These are phyloP conservation scores for Girardinichthys multiradiatus DNA, from an alignment of 2,113 vertebrate genomes.

Conservation along the genomic window DNA sequence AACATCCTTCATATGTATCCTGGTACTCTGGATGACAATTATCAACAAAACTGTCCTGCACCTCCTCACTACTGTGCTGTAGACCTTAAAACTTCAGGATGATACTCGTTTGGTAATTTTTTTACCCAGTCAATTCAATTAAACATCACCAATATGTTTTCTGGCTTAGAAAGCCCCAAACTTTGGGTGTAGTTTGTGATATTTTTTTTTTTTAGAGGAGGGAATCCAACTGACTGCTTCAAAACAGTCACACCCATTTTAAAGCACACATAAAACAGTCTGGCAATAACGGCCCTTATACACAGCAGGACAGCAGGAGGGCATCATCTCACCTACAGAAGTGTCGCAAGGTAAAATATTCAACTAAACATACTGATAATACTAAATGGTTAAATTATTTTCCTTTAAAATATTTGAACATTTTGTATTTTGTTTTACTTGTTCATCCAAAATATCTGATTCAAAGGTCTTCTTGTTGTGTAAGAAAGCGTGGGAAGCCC, in stretches of 20 bases:
- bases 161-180: background rate
- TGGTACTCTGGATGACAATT: constrained; percentile 54
- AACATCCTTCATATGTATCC: constrained; percentile 74
- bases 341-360: constrained; percentile 46
- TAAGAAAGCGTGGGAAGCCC: constrained; percentile 8
- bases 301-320: constrained; percentile 39
- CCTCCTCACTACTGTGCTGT: background rate
- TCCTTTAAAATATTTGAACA: background rate
- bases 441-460: background rate
- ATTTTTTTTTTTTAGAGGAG: constrained; percentile 17
- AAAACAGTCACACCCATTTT: constrained; percentile 72
- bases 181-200: background rate
- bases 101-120: background rate
- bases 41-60: constrained; percentile 19
- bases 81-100: constrained; percentile 10
- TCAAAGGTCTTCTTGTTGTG: background rate
- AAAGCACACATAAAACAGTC: constrained; percentile 52
- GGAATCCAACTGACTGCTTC: constrained; percentile 41
- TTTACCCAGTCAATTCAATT: background rate
- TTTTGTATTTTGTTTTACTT: background rate
- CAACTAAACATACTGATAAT: background rate
- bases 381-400: background rate
- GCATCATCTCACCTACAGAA: constrained; percentile 10
- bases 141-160: background rate
- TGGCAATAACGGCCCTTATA: constrained; percentile 18